Evolutionary conservation across 2,797 vertebrate genomes (phyloP).

Genomic region (Myripristis jacobus): DNA sequence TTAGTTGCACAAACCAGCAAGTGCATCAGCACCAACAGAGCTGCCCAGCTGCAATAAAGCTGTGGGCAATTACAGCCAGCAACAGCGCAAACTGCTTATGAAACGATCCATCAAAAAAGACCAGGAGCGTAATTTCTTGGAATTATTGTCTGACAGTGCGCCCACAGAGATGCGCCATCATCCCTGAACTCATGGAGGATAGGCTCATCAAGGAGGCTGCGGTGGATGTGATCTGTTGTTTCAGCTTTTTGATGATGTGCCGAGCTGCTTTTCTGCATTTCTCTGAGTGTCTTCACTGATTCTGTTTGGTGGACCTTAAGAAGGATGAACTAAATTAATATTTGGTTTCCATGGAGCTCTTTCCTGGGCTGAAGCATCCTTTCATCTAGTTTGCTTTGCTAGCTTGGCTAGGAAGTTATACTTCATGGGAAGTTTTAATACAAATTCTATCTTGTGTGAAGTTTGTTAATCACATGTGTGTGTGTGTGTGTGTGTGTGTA

Average conservation of each 20-base stretch:
- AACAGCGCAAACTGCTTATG: conserved; percentile 47
- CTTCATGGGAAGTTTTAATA: no score
- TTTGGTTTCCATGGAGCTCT: conserved; percentile 56
- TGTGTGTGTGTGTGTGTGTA: conserved; percentile 1
- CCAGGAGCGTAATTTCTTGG: conserved; percentile 56
- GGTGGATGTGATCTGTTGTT: conserved; percentile 41
- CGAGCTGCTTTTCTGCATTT: conserved; percentile 23
- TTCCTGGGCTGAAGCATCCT: conserved; percentile 20
- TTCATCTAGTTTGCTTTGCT: conserved; percentile 32
- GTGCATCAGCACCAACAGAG: conserved; percentile 33
- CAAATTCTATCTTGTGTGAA: no score
- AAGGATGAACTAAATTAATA: conserved; percentile 30
- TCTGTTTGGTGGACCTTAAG: conserved; percentile 46
- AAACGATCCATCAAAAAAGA: conserved; percentile 67
- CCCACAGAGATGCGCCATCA: conserved; percentile 41
- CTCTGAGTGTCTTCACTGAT: conserved; percentile 44
- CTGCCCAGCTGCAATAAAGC: conserved; percentile 53
- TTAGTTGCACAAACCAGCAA: conserved; percentile 39
- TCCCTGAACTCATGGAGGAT: conserved; percentile 38
- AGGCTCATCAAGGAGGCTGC: conserved; percentile 48
- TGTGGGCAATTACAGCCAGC: conserved; percentile 54
- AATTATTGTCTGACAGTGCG: conserved; percentile 54
- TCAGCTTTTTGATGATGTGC: conserved; percentile 37
- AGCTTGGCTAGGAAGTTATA: conserved; percentile 7
- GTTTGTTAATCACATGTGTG: conserved; percentile 29